Conservation (phyloP, 2,113 vertebrate species). For the Saguinus imperator region DNA sequence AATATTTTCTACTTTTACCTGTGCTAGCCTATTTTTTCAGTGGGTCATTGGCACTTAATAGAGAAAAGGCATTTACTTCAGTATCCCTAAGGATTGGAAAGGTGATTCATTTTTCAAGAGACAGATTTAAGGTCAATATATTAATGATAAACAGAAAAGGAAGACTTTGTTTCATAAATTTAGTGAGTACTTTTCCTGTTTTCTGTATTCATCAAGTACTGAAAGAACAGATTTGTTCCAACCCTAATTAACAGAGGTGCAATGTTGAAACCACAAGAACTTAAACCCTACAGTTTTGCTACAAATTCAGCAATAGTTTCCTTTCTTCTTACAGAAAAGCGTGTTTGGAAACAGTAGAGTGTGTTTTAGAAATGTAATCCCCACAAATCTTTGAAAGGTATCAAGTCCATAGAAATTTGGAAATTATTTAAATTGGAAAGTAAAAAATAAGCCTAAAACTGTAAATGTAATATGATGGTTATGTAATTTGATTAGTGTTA, state of each 20-base stretch:
- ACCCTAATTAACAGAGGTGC: not conserved
- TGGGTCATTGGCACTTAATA: not conserved
- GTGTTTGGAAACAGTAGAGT: not conserved
- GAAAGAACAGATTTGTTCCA: slow-evolving; percentile 11
- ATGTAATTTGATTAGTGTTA: slow-evolving; percentile 24
- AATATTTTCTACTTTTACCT: not conserved
- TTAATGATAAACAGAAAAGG: slow-evolving; percentile 30
- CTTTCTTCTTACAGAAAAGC: not conserved
- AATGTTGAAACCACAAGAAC: not conserved
- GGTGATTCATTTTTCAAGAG: not conserved
- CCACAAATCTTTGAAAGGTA: slow-evolving; percentile 4
- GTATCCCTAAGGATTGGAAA: slow-evolving; percentile 8
- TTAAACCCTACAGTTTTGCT: slow-evolving; percentile 28
- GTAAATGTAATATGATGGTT: slow-evolving; percentile 13
- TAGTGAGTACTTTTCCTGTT: slow-evolving; percentile 36
- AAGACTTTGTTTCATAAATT: slow-evolving; percentile 20
- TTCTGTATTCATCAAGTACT: not conserved
- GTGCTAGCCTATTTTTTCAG: not conserved
- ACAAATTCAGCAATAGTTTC: slow-evolving; percentile 2
- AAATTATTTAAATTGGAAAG: slow-evolving; percentile 51
- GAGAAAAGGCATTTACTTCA: not conserved
- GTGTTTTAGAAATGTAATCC: slow-evolving; percentile 16
- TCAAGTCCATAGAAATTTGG: slow-evolving; percentile 36
- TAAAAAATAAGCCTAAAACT: not conserved
- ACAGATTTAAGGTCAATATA: not conserved